These are phyloP conservation scores for Ciconia maguari DNA, from an alignment of 2,113 vertebrate species.

Conservation along the genomic window DNA sequence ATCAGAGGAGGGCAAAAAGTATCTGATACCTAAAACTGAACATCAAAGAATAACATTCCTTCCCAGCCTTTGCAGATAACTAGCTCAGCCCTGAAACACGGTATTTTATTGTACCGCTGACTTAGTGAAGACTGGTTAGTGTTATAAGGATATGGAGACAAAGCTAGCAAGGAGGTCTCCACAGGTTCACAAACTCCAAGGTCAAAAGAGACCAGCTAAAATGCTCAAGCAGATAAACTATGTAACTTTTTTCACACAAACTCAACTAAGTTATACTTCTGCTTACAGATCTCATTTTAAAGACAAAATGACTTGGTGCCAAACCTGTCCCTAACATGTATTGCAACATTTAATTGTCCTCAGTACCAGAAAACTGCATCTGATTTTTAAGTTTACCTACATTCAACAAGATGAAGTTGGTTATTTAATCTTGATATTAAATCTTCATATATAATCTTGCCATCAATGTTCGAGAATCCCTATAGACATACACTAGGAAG, in stretches of 20 bases:
- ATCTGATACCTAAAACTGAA: neutral
- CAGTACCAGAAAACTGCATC: neutral
- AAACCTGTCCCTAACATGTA: fast-evolving
- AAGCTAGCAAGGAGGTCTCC: neutral
- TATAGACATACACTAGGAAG: neutral
- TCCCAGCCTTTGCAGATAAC: neutral
- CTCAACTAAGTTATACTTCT: neutral
- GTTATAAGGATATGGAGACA: neutral
- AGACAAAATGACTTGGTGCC: neutral
- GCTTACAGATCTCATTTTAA: neutral
- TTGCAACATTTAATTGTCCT: neutral
- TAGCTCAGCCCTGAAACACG: neutral
- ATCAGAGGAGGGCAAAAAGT: neutral
- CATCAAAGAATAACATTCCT: conserved; percentile 35
- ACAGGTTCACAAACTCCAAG: neutral
- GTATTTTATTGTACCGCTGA: neutral
- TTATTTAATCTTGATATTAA: neutral
- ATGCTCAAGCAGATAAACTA: neutral
- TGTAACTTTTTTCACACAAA: neutral
- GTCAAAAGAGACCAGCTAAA: neutral
- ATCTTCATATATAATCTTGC: neutral
- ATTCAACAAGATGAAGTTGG: neutral
- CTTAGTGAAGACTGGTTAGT: neutral
- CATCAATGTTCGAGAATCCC: neutral
- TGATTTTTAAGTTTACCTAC: neutral